These are phyloP conservation scores for Micromesistius poutassou DNA, from an alignment of 2,797 vertebrate species.

Conservation along the genomic window DNA sequence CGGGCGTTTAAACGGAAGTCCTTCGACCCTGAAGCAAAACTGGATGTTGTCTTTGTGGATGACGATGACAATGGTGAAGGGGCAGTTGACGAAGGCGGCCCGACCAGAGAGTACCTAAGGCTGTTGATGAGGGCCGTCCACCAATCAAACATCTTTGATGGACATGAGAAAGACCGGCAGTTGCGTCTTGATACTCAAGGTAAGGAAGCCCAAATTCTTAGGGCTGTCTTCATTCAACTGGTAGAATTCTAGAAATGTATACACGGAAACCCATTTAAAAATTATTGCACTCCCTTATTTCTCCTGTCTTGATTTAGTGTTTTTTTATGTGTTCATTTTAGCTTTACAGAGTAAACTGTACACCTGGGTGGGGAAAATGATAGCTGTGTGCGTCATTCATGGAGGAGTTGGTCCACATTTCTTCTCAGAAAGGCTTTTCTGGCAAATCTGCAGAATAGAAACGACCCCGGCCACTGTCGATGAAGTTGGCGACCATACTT, in stretches of 20 bases:
- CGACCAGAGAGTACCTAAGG: slow-evolving; percentile 33
- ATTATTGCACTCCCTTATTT: not conserved
- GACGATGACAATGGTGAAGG: slow-evolving; percentile 30
- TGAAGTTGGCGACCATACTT: not conserved
- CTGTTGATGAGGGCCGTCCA: slow-evolving; percentile 35
- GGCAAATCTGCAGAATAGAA: not conserved
- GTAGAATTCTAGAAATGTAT: too few relatives aligned
- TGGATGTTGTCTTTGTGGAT: slow-evolving; percentile 38
- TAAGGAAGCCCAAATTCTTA: slow-evolving; percentile 9
- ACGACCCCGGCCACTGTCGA: not conserved
- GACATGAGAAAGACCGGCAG: slow-evolving; percentile 12
- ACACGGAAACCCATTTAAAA: too few relatives aligned
- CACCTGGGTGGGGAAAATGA: slow-evolving; percentile 4
- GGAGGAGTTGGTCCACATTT: slow-evolving; percentile 16
- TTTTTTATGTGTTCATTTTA: not conserved
- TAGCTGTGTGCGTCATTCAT: slow-evolving; percentile 9
- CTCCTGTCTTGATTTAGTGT: not conserved
- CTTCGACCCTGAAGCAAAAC: slow-evolving; percentile 36
- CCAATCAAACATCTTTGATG: slow-evolving; percentile 30
- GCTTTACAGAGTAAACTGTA: slow-evolving; percentile 11
- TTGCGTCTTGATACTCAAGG: slow-evolving; percentile 24
- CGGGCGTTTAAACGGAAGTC: slow-evolving; percentile 15
- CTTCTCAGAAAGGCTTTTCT: slow-evolving; percentile 1
- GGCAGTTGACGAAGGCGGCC: slow-evolving; percentile 31
- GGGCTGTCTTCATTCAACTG: not conserved